phyloP scores from a whole-genome alignment of 1,140 invertebrate genomes.

The Heliconius hewitsoni region DNA sequence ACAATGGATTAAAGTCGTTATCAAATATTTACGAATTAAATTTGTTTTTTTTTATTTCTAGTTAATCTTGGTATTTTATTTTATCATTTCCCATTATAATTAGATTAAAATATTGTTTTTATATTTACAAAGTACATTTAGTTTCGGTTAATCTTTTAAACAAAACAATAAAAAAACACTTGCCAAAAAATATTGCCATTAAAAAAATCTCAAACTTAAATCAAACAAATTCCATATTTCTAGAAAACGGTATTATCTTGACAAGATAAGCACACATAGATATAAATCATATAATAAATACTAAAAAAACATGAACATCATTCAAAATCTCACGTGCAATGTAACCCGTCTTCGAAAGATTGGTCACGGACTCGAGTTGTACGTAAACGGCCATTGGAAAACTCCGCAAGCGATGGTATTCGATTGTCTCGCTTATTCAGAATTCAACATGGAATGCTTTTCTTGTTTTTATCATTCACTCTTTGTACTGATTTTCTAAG shows the following conservation, averaged over 20 bases:
- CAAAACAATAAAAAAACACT: no score
- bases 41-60: background rate
- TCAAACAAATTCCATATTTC: background rate
- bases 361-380: background rate
- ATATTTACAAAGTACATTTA: background rate
- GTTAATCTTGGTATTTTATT: background rate
- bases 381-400: background rate
- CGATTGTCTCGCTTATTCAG: slow-evolving; percentile 18
- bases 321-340: slow-evolving; percentile 25
- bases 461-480: background rate
- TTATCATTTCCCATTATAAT: background rate
- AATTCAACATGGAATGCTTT: slow-evolving; percentile 14
- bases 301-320: background rate
- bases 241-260: background rate
- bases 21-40: background rate
- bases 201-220: background rate
- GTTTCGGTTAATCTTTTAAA: no score
- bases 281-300: background rate
- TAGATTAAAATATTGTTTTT: background rate
- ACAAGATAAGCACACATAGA: background rate
- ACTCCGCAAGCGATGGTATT: slow-evolving; percentile 12
- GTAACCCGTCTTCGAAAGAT: slow-evolving; percentile 15
- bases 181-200: no score
- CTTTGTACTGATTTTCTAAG: slow-evolving; percentile 7
- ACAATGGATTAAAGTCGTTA: background rate